Percentiles rank a stretch among this genome's conserved stretches.
Conservation (phyloP, 2,888 invertebrate species). For the Eupithecia subfuscata region DNA sequence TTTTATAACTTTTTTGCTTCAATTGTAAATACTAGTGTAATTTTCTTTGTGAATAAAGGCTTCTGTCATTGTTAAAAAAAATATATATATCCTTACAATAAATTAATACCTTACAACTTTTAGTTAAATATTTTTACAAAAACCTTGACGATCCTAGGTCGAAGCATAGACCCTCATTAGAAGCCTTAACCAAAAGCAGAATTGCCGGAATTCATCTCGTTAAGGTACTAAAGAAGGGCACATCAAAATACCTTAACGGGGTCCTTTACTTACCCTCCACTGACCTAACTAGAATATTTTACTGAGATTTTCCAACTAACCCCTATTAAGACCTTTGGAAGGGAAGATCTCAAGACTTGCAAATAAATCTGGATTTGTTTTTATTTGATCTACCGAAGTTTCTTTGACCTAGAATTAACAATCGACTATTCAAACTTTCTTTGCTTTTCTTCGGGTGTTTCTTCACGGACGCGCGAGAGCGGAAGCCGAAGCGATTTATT, state of each 20-base stretch:
- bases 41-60: too few species aligned
- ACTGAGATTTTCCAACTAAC: constrained; percentile 29
- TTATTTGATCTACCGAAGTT: neutral
- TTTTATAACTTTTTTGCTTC: too few species aligned
- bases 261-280: constrained; percentile 22
- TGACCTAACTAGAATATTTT: constrained; percentile 30
- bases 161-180: constrained; percentile 15
- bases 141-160: neutral
- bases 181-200: constrained; percentile 21
- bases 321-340: constrained; percentile 15
- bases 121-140: neutral
- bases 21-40: too few species aligned
- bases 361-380: constrained; percentile 4
- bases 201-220: constrained; percentile 24
- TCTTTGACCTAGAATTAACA: neutral
- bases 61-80: too few species aligned
- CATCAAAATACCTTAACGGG: constrained; percentile 30
- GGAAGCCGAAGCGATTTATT: neutral
- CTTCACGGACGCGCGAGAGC: neutral
- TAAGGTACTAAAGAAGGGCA: constrained; percentile 22
- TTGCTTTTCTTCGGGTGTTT: neutral
- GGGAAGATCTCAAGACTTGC: constrained; percentile 8
- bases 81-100: too few species aligned
- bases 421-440: neutral
- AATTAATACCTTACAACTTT: neutral